Conservation (phyloP, 2,113 vertebrate species). For the Capricornis sumatraensis region DNA sequence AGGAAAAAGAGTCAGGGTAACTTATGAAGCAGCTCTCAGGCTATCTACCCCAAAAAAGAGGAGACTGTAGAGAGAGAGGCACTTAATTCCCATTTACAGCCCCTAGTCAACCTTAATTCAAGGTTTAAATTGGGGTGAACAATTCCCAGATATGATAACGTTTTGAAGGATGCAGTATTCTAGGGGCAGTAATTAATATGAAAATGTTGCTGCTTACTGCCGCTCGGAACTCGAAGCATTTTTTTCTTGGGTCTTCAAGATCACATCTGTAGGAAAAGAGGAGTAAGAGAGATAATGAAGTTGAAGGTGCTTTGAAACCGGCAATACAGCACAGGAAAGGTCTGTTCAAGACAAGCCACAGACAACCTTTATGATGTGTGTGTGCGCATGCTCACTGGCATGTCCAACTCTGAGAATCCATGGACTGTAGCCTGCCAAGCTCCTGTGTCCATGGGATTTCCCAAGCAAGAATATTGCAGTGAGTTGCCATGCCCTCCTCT, state of each 20-base stretch:
- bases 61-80: neutral
- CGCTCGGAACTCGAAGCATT: neutral
- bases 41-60: neutral
- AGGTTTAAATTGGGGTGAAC: neutral
- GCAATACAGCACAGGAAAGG: neutral
- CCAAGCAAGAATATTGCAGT: neutral
- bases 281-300: neutral
- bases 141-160: neutral
- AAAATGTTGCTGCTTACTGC: neutral
- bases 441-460: neutral
- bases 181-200: neutral
- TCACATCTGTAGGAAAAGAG: neutral
- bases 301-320: neutral
- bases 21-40: neutral
- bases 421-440: neutral
- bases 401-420: neutral
- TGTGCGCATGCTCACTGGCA: neutral
- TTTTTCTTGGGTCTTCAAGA: neutral
- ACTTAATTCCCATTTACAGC: neutral
- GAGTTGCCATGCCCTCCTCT: neutral
- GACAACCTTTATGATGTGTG: neutral
- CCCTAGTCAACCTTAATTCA: neutral
- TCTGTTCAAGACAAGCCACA: neutral
- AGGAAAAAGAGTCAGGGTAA: neutral
- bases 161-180: neutral